These are phyloP conservation scores for Peromyscus attwateri DNA, from an alignment of 2,797 vertebrate genomes.

Conservation along the genomic window DNA sequence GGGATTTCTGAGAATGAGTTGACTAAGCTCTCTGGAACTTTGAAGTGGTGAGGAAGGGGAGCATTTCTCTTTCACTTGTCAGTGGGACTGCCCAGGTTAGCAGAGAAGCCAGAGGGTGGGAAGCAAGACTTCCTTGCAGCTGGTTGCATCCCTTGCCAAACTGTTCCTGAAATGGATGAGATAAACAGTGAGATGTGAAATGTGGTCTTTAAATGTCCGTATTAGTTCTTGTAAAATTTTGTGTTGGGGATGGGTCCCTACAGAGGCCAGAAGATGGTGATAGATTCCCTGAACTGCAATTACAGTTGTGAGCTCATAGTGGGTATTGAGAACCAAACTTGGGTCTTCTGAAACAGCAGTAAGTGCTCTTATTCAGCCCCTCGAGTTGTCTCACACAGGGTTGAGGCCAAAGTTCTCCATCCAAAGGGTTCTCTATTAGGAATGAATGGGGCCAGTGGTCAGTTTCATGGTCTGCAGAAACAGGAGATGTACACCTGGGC, in stretches of 20 bases:
- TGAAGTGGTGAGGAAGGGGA: background rate
- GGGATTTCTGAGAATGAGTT: background rate
- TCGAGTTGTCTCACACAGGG: background rate
- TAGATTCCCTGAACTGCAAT: background rate
- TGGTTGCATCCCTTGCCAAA: background rate
- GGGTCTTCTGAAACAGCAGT: background rate
- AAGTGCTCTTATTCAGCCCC: background rate
- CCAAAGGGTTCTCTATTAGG: background rate
- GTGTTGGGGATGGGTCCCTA: background rate
- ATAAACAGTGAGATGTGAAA: background rate
- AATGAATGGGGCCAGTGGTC: background rate
- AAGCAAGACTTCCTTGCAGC: background rate
- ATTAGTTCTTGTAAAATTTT: background rate
- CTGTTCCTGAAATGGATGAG: background rate
- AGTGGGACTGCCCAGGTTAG: background rate
- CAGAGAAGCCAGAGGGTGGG: background rate
- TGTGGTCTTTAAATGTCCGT: background rate
- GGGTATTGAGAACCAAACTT: background rate
- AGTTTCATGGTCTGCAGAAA: background rate
- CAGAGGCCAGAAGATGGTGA: background rate
- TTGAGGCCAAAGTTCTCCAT: background rate
- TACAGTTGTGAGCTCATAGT: background rate
- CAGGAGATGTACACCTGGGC: background rate
- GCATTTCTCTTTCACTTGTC: background rate
- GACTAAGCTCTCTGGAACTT: background rate